Evolutionary conservation across 2,888 invertebrate genomes (phyloP), one percentile per base, ranked within the genome.

Genomic region (Papilio protenor): DNA sequence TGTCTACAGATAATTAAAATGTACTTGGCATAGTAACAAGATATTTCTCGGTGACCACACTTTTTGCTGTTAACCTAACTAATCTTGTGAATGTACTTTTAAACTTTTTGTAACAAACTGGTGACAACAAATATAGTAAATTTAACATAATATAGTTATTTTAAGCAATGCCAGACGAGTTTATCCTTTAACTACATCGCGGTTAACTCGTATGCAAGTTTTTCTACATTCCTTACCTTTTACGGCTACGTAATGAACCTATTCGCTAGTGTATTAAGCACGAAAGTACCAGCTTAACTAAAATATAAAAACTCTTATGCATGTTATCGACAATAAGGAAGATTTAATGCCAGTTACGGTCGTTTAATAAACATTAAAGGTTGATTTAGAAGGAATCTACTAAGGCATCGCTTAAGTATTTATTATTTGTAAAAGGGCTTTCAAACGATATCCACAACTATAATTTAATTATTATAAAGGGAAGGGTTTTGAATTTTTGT

Each of bases 221-320:
- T 61, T 72, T 71, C 52, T 45, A 66, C 73, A 77, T 73, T 77
- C 73, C 77, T 52, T 18, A 5, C 77, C 77, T 77, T 77, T 47
- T 73, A 77, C 10, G 12, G 8, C 45, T 33, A 64, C 27, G 49
- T 49, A 76, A 64, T 76, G 71, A 47, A 76, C 72, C 49, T 72
- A 72, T 76, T 72, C 52, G 21, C 49, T 33, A 47, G 27, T 23
- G 40, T 61, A 23, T 27, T 61, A 49, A 74, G 23, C 18, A 49
- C 49, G 18, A 66, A 75, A 66, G 52, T 75, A 52, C 21, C 18
- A 40, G 27, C 66, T 27, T 69, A 69, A 45, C 45, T 21, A 4
- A n/a, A 40, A 45, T 3, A 12, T 18, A 45, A 45, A 69, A 69
- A 45, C 12, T n/a, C 12, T 18, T 18, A 64, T 33, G 61, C 27